Conservation (phyloP, 2,888 invertebrate genomes). For the Drosophila nigricruria region DNA sequence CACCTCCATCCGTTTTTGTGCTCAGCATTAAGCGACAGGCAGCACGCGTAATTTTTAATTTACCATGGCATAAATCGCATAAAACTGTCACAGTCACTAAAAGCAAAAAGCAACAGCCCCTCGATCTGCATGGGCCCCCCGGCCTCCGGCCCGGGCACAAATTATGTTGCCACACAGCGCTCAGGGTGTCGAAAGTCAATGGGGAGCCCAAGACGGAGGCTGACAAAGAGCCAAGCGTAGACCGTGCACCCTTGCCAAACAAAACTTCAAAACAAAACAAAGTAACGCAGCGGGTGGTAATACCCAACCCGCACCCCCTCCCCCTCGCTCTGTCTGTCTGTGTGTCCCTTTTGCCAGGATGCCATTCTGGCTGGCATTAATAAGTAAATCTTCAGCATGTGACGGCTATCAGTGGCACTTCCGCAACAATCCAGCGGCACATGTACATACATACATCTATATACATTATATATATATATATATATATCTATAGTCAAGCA, state of each 20-base stretch:
- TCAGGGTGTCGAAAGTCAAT: slow-evolving; percentile 77
- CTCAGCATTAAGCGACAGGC: slow-evolving; percentile 38
- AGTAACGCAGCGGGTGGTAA: slow-evolving; percentile 48
- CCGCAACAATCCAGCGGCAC: slow-evolving; percentile 37
- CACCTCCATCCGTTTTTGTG: slow-evolving; percentile 4
- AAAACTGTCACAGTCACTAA: slow-evolving; percentile 81
- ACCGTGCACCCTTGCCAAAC: slow-evolving; percentile 15
- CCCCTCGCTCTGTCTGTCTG: slow-evolving; percentile 3
- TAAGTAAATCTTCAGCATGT: slow-evolving; percentile 79
- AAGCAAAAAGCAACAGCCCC: slow-evolving; percentile 76
- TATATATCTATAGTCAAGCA: not conserved
- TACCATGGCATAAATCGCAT: slow-evolving; percentile 80
- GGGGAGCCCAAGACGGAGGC: slow-evolving; percentile 37
- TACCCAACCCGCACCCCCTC: not conserved
- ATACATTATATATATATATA: not conserved
- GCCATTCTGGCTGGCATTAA: slow-evolving; percentile 72
- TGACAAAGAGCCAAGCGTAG: not conserved
- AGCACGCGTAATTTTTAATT: slow-evolving; percentile 77
- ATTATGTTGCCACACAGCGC: slow-evolving; percentile 64
- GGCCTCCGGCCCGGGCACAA: slow-evolving; percentile 52
- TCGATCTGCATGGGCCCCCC: slow-evolving; percentile 27
- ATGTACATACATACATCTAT: not conserved
- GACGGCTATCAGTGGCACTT: slow-evolving; percentile 79
- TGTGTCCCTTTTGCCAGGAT: slow-evolving; percentile 56
- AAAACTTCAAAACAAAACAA: slow-evolving; percentile 69